A percentile compares a stretch with the other conserved stretches of the same genome.
Evolutionary conservation across 92 coral and sea anemone species (phyloP).

Genomic region (Actinernus sp.): DNA sequence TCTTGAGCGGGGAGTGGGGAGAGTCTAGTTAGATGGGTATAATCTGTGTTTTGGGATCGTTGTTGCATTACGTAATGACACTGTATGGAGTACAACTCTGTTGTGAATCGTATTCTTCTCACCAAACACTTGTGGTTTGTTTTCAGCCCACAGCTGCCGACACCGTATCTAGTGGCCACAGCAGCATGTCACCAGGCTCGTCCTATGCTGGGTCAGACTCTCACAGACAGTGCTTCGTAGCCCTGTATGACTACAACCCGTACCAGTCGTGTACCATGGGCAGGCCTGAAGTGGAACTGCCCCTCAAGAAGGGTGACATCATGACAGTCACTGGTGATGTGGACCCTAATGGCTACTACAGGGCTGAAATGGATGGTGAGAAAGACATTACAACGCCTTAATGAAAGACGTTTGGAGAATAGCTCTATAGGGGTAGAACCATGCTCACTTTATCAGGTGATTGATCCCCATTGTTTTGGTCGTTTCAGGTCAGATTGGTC

Average conservation of each 20-base stretch:
- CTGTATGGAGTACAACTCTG: too few species aligned
- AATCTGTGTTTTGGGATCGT: too few species aligned
- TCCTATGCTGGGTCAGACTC: conserved; percentile 53
- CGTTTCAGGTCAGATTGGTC: conserved; percentile 72
- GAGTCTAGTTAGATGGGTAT: too few species aligned
- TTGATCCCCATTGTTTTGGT: not conserved
- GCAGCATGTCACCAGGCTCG: conserved; percentile 51
- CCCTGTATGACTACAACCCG: conserved; percentile 90
- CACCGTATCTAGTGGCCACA: conserved; percentile 57
- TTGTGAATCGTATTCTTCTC: too few species aligned
- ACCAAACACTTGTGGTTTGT: too few species aligned
- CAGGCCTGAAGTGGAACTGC: conserved; percentile 80
- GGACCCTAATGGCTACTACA: conserved; percentile 85
- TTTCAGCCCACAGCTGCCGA: not conserved
- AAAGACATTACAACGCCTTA: too few species aligned
- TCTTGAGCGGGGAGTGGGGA: too few species aligned
- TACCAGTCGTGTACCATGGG: conserved; percentile 81
- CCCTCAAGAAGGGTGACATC: conserved; percentile 92
- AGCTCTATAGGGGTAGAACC: too few species aligned
- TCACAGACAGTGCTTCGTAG: conserved; percentile 82
- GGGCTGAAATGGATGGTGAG: conserved; percentile 87
- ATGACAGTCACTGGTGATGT: conserved; percentile 83
- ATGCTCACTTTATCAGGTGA: too few species aligned
- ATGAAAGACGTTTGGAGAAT: too few species aligned
- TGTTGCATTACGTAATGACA: too few species aligned